Percentiles rank a stretch among this genome's conserved stretches.
Conservation (phyloP, 1,140 invertebrate genomes). For the Hyphantria cunea region DNA sequence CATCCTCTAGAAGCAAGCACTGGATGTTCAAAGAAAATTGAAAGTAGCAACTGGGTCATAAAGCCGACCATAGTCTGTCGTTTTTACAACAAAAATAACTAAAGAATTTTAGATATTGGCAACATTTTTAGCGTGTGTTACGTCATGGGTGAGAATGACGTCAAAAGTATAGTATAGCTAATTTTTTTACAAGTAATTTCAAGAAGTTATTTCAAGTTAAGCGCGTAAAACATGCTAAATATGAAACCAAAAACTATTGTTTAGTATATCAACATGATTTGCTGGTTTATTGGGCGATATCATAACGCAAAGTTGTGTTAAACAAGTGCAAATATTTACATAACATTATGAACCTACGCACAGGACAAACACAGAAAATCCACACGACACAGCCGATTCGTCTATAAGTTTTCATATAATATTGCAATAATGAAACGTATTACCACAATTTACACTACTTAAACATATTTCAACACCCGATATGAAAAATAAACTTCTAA, state of each 20-base stretch:
- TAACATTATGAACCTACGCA: slow-evolving; percentile 61
- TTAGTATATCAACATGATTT: slow-evolving; percentile 11
- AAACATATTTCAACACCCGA: slow-evolving; percentile 76
- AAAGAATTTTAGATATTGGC: no score
- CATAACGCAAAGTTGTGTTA: slow-evolving; percentile 25
- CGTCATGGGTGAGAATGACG: neutral
- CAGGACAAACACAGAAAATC: slow-evolving; percentile 59
- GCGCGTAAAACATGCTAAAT: slow-evolving; percentile 19
- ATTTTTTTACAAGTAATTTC: slow-evolving; percentile 7
- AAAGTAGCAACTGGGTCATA: slow-evolving; percentile 27
- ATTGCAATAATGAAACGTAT: slow-evolving; percentile 73
- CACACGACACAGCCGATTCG: slow-evolving; percentile 80
- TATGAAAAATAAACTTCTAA: slow-evolving; percentile 81
- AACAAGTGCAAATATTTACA: slow-evolving; percentile 58
- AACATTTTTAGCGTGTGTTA: slow-evolving; percentile 10
- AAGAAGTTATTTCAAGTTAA: neutral
- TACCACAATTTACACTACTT: slow-evolving; percentile 77
- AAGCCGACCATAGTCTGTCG: slow-evolving; percentile 3
- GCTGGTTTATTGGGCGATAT: slow-evolving; percentile 31
- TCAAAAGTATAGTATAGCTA: neutral
- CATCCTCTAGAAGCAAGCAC: slow-evolving; percentile 66
- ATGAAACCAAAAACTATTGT: neutral
- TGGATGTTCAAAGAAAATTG: slow-evolving; percentile 50
- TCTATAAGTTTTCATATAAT: slow-evolving; percentile 60
- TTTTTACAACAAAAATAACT: slow-evolving; percentile 2